Evolutionary conservation across 30 jellyfish, hydroid and myxozoan species (phyloP), one percentile per base, ranked within the genome.

Genomic region (Aurelia aurita complex sp. Pacific): DNA sequence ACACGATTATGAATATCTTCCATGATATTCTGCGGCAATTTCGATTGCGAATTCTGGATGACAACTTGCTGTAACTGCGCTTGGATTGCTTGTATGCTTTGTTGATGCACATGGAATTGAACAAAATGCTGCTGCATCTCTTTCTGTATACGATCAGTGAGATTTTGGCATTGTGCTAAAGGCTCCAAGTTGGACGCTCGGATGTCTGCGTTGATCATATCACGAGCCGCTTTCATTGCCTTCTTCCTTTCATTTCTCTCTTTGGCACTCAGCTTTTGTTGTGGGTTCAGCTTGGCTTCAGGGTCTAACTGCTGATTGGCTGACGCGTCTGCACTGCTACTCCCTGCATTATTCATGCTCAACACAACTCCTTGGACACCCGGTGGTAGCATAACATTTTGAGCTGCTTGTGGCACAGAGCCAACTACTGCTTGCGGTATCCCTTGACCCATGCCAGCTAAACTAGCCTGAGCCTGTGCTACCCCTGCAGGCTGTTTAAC

Each of bases 91-190:
- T 94, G 96, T 1, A 94, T 84, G 66, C 86, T 96, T 67, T 94
- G 97, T 29, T 97, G 99, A 65, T 94, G 99, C 32, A 81, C 80
- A 60, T 94, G 99, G 66, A 94, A 94, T 88, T 94, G 97, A 87
- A 94, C 68, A 74, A 94, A 94, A 54, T 94, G 97, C 29, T 90
- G 97, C 63, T 94, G 97, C 82, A 90, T 79, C 66, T 94, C 99
- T 57, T 69, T 76, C 80, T 94, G 95, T 19, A 94, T 82, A 33
- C 87, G 90, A 53, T 94, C 99, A 2, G 91, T 63, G 29, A 89
- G 82, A 43, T 73, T 96, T 52, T 90, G 97, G 88, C 96, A 94
- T 46, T 90, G 97, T 52, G 89, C 78, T 10, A 76, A 64, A 4
- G 89, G 89, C 33, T 86, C 96, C 6, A 73, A 88, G 34, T 76